Percentiles rank a stretch among this genome's conserved stretches.
These are phyloP conservation scores for Heliconius congener DNA, from an alignment of 1,140 invertebrate genomes.

Conservation along the genomic window DNA sequence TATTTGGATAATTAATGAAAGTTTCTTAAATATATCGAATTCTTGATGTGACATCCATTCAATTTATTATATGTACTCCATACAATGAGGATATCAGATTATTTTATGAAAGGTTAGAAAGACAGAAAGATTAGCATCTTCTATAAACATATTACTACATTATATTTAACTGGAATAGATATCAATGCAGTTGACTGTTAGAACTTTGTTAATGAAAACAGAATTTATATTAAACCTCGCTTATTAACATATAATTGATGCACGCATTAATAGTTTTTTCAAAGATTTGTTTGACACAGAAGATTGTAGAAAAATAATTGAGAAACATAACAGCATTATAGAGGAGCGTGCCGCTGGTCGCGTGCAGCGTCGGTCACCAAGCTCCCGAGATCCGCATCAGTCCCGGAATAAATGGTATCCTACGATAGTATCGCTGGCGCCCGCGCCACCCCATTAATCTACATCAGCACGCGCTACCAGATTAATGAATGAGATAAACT, in stretches of 20 bases:
- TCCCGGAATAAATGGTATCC: slow-evolving; percentile 66
- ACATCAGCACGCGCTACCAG: slow-evolving; percentile 75
- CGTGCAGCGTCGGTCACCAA: slow-evolving; percentile 50
- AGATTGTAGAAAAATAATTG: not conserved
- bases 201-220: not conserved
- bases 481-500: slow-evolving; percentile 76
- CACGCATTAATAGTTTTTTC: not conserved
- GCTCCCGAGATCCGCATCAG: slow-evolving; percentile 58
- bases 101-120: not conserved
- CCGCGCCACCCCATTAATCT: slow-evolving; percentile 75
- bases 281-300: not conserved
- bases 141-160: no score
- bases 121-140: not conserved
- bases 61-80: slow-evolving; percentile 2
- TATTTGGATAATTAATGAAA: slow-evolving; percentile 79
- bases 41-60: slow-evolving; percentile 47
- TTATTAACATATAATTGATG: not conserved
- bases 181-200: no score
- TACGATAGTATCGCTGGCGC: slow-evolving; percentile 63
- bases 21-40: slow-evolving; percentile 72
- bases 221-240: not conserved
- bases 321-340: not conserved
- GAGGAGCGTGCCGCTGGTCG: slow-evolving; percentile 44
- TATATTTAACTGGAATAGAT: no score
- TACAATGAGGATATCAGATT: not conserved